phyloP scores from a whole-genome alignment of 2,888 invertebrate species.

The Drosophila stalkeri region DNA sequence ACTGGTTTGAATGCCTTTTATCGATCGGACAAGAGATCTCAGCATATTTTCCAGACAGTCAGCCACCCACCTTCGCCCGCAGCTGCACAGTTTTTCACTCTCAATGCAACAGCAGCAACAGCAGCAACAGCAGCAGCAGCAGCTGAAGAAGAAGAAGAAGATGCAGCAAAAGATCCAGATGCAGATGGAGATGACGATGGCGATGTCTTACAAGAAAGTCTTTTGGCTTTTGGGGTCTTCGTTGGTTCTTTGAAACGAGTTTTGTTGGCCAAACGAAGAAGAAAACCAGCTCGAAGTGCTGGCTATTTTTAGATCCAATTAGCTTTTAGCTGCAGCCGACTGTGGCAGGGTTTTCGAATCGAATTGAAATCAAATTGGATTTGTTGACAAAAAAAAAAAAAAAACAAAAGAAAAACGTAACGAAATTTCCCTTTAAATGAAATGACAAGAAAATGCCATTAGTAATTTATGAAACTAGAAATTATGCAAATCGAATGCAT shows the following conservation, averaged over 20 bases:
- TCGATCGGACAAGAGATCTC: slow-evolving; percentile 44
- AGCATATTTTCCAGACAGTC: slow-evolving; percentile 44
- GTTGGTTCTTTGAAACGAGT: slow-evolving; percentile 59
- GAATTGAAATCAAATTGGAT: not conserved
- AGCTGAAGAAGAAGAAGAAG: not conserved
- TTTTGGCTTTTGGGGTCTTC: slow-evolving; percentile 29
- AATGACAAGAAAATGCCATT: not conserved
- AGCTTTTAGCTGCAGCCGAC: slow-evolving; percentile 46
- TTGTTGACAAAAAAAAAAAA: not conserved
- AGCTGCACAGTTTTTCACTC: slow-evolving; percentile 60
- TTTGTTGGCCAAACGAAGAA: slow-evolving; percentile 32
- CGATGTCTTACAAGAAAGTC: slow-evolving; percentile 49
- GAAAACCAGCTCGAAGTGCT: slow-evolving; percentile 52
- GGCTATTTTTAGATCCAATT: slow-evolving; percentile 78
- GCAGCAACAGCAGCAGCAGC: not conserved
- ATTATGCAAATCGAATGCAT: slow-evolving; percentile 57
- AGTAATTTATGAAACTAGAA: slow-evolving; percentile 9
- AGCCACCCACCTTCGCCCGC: slow-evolving; percentile 14
- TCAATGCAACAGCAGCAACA: slow-evolving; percentile 29
- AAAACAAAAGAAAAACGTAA: too few relatives aligned
- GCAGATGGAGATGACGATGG: not conserved
- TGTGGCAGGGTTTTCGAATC: slow-evolving; percentile 9
- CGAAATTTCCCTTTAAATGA: not conserved
- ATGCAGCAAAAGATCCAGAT: slow-evolving; percentile 2
- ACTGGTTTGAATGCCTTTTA: slow-evolving; percentile 38